Conservation (phyloP, 2,888 invertebrate species). For the Gymnocheta viridis region DNA sequence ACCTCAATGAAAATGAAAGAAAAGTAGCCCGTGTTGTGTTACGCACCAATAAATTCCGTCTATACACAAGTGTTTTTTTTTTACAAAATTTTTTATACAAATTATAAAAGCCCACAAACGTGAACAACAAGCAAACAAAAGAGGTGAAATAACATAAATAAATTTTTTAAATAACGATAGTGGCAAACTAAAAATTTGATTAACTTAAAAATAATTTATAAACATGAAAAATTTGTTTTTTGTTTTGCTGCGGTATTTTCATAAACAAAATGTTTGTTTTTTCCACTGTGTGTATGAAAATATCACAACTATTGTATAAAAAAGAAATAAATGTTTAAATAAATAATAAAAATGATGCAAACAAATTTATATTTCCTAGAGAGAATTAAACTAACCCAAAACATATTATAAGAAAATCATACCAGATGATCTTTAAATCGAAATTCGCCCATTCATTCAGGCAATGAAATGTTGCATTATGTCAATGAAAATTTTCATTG, state of each 20-base stretch:
- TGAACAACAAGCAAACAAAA: not conserved
- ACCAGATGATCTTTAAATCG: too few species aligned
- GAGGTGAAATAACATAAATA: conserved; percentile 2
- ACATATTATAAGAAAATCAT: too few species aligned
- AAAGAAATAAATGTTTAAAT: too few species aligned
- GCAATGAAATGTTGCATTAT: too few species aligned
- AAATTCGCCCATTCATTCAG: too few species aligned
- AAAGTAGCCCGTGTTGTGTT: conserved; percentile 35
- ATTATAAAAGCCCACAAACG: not conserved
- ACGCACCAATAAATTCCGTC: conserved; percentile 46
- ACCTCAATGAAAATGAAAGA: conserved; percentile 28
- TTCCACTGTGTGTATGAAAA: too few species aligned
- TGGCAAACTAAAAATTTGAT: not conserved
- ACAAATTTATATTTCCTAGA: too few species aligned
- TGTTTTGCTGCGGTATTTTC: not conserved
- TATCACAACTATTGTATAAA: too few species aligned
- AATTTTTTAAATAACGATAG: conserved; percentile 33
- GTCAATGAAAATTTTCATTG: too few species aligned
- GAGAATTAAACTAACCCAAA: too few species aligned
- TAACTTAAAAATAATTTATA: not conserved
- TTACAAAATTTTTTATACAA: not conserved
- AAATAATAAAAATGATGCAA: too few species aligned
- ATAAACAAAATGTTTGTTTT: not conserved
- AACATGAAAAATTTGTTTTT: not conserved
- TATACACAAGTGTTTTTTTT: not conserved